These are phyloP conservation scores for Drosophila varians DNA, from an alignment of 1,140 invertebrate genomes.

Conservation along the genomic window DNA sequence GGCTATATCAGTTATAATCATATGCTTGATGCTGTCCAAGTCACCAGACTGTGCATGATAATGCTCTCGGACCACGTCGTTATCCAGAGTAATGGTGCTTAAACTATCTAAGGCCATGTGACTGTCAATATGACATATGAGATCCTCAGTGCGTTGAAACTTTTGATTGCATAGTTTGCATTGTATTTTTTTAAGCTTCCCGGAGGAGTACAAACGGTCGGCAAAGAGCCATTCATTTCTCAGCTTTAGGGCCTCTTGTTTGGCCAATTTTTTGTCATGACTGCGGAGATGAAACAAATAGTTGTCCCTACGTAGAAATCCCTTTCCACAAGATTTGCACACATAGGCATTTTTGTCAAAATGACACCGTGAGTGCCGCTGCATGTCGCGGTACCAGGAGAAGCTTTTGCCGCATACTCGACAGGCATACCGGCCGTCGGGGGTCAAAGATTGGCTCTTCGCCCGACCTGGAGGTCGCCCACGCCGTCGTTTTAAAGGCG, in stretches of 20 bases:
- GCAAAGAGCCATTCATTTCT: slow-evolving; percentile 57
- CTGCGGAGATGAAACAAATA: slow-evolving; percentile 55
- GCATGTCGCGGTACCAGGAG: slow-evolving; percentile 69
- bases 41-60: slow-evolving; percentile 19
- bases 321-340: slow-evolving; percentile 60
- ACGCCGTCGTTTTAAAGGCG: slow-evolving; percentile 44
- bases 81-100: slow-evolving; percentile 26
- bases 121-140: slow-evolving; percentile 45
- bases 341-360: slow-evolving; percentile 39
- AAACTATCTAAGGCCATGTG: slow-evolving; percentile 43
- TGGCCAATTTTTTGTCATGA: slow-evolving; percentile 41
- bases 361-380: slow-evolving; percentile 60
- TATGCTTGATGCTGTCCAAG: slow-evolving; percentile 32
- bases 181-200: slow-evolving; percentile 34
- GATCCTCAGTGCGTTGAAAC: slow-evolving; percentile 39
- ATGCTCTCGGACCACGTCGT: slow-evolving; percentile 54
- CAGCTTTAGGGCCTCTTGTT: slow-evolving; percentile 15
- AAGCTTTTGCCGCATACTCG: slow-evolving; percentile 62
- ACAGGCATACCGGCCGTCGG: slow-evolving; percentile 50
- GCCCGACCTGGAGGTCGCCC: slow-evolving; percentile 47
- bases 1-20: slow-evolving; percentile 48
- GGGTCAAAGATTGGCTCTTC: slow-evolving; percentile 17
- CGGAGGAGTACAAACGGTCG: slow-evolving; percentile 59
- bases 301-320: slow-evolving; percentile 70
- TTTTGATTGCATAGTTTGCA: slow-evolving; percentile 62